Percentiles rank a stretch among this genome's conserved stretches.
These are phyloP conservation scores for Mastomys coucha DNA, from an alignment of 2,113 vertebrate genomes.

Conservation along the genomic window DNA sequence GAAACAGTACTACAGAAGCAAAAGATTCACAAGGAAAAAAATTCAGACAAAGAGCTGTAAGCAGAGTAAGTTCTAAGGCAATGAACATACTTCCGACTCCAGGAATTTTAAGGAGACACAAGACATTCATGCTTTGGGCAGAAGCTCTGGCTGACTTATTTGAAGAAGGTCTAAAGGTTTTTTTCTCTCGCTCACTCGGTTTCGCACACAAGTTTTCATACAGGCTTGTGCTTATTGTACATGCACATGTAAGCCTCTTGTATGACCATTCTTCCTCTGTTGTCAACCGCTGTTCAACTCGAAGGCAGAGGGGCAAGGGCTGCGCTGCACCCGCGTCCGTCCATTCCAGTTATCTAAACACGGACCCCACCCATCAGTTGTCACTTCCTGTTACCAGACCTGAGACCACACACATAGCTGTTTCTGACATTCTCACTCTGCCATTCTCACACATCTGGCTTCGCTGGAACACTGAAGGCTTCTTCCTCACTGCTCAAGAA, in stretches of 20 bases:
- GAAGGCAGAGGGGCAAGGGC: background rate
- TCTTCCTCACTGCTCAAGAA: background rate
- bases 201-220: background rate
- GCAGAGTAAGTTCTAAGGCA: background rate
- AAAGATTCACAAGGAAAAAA: background rate
- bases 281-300: background rate
- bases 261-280: background rate
- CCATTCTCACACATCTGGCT: rapidly evolving
- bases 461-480: background rate
- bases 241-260: background rate
- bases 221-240: too few species aligned
- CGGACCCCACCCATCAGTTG: background rate
- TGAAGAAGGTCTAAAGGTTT: background rate
- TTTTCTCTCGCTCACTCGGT: background rate
- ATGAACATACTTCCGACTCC: background rate
- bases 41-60: too few species aligned
- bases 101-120: background rate
- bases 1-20: background rate
- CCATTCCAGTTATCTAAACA: background rate
- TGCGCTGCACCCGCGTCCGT: too few species aligned
- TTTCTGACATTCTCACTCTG: background rate
- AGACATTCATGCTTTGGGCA: background rate
- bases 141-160: too few species aligned
- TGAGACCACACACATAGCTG: rapidly evolving
- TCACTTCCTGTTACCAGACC: background rate